phyloP scores from a whole-genome alignment of 2,888 invertebrate genomes.

The Oxystoma pomonae region DNA sequence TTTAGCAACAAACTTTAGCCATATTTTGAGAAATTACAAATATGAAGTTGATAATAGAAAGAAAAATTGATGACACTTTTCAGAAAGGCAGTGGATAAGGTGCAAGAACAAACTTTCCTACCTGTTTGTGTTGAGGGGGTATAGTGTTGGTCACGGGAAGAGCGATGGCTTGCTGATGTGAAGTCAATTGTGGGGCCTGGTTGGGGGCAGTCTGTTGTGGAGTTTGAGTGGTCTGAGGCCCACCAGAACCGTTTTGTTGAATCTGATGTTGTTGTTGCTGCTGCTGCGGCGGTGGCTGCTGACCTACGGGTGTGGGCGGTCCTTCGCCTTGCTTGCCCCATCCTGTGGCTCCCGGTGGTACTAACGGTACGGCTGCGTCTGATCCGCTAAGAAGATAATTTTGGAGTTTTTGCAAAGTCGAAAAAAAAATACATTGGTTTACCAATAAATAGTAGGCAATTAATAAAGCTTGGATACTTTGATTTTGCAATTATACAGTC shows the following conservation, averaged over 20 bases:
- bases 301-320: conserved; percentile 37
- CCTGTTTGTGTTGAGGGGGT: conserved; percentile 35
- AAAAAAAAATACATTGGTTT: no score
- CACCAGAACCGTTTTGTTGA: conserved; percentile 3
- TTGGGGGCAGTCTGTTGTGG: conserved; percentile 14
- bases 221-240: not conserved
- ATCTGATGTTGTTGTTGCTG: conserved; percentile 26
- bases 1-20: no score
- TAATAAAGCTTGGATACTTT: no score
- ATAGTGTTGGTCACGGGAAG: conserved; percentile 42
- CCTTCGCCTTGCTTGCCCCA: conserved; percentile 58
- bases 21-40: no score
- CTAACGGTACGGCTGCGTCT: conserved; percentile 73
- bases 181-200: conserved; percentile 35
- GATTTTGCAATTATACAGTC: no score
- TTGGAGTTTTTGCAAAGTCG: no score
- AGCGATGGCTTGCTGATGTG: conserved; percentile 45
- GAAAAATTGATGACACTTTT: no score
- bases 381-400: no score
- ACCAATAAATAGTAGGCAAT: no score
- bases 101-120: no score
- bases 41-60: no score
- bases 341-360: conserved; percentile 76
- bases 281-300: conserved; percentile 17
- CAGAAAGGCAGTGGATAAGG: no score